Percentiles rank a stretch among this genome's conserved stretches.
Evolutionary conservation across 2,113 vertebrate genomes (phyloP).

Genomic region (Nasalis larvatus): DNA sequence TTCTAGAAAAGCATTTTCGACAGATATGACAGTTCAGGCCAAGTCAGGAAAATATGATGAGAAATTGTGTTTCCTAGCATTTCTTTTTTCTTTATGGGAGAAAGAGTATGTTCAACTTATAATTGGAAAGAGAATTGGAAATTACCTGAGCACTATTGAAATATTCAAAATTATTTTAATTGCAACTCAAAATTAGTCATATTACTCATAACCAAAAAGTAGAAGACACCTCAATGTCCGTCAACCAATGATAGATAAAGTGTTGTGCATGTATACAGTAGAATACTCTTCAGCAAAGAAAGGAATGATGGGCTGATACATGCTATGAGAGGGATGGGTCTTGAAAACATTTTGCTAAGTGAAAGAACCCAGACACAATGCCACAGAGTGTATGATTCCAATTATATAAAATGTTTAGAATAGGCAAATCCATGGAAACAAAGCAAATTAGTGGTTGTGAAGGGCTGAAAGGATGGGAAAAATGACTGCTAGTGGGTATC

Average conservation of each 20-base stretch:
- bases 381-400: not conserved
- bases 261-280: not conserved
- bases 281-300: not conserved
- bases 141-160: not conserved
- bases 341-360: slow-evolving; percentile 1
- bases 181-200: not conserved
- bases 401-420: not conserved
- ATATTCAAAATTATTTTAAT: slow-evolving; percentile 20
- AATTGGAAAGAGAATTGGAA: not conserved
- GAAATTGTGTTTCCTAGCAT: not conserved
- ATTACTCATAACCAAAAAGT: not conserved
- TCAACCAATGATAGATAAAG: not conserved
- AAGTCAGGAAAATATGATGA: not conserved
- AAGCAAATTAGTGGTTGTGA: not conserved
- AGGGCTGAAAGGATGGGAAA: not conserved
- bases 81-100: not conserved
- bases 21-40: not conserved
- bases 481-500: not conserved
- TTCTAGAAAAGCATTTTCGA: not conserved
- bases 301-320: not conserved
- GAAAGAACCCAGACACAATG: not conserved
- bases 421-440: not conserved
- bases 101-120: not conserved
- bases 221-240: not conserved
- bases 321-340: not conserved